Evolutionary conservation across 1,140 invertebrate genomes (phyloP).

Genomic region (Drosophila asahinai): DNA sequence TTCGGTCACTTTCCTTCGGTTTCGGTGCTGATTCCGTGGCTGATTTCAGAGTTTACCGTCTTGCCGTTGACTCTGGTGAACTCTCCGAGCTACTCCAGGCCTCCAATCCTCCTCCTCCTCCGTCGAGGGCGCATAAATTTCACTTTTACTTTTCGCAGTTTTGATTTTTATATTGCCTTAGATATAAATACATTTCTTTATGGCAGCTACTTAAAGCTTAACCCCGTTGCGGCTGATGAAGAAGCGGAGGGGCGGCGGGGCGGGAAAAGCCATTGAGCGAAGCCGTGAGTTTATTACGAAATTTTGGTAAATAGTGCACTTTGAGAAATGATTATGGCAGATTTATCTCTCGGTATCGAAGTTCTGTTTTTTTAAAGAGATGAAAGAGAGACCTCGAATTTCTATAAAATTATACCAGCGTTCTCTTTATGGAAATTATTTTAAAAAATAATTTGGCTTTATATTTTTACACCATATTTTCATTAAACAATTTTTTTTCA

Average conservation of each 20-base stretch:
- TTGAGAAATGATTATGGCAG: not conserved
- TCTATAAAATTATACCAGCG: no score
- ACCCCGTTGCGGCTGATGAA: constrained; percentile 5
- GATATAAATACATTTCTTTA: constrained; percentile 42
- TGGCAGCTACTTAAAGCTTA: constrained; percentile 33
- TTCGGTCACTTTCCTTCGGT: constrained; percentile 59
- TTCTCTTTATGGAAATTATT: no score
- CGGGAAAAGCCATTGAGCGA: not conserved
- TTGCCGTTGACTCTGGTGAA: constrained; percentile 32
- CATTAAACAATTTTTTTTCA: no score
- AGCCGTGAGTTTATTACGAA: constrained; percentile 31
- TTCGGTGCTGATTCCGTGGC: constrained; percentile 47
- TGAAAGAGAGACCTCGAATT: no score
- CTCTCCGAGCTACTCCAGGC: constrained; percentile 14
- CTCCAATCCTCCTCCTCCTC: not conserved
- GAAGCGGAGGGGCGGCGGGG: not conserved
- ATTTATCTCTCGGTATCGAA: not conserved
- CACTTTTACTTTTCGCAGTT: constrained; percentile 62
- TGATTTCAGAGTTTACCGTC: constrained; percentile 33
- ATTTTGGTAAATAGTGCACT: constrained; percentile 17
- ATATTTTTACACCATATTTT: no score
- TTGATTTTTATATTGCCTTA: constrained; percentile 40
- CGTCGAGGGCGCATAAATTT: constrained; percentile 68
- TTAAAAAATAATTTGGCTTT: no score
- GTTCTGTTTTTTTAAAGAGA: not conserved